Conservation (phyloP, 1,140 invertebrate species). For the Stegodyphus mimosarum region DNA sequence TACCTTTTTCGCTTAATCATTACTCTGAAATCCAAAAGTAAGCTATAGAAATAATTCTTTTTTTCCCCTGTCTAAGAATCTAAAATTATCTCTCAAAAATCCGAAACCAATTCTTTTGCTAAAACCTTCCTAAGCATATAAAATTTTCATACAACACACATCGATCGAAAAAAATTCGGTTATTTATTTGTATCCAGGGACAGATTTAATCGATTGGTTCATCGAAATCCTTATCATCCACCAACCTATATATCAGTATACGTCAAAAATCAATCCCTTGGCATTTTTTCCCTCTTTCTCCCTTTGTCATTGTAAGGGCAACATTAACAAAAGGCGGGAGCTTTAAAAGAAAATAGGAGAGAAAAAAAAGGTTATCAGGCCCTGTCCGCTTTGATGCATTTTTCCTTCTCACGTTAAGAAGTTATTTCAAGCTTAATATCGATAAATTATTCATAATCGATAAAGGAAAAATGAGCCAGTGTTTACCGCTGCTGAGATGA, state of each 20-base stretch:
- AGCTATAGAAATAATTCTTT: neutral
- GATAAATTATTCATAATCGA: constrained; percentile 48
- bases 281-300: neutral
- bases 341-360: neutral
- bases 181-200: constrained; percentile 49
- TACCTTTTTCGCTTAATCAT: no score
- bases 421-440: constrained; percentile 45
- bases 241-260: constrained; percentile 27
- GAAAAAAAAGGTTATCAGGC: constrained; percentile 2
- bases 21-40: no score
- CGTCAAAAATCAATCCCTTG: constrained; percentile 15
- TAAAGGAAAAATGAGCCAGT: constrained; percentile 27
- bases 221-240: constrained; percentile 44
- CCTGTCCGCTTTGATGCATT: neutral
- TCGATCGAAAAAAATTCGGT: constrained; percentile 23
- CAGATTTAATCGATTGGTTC: constrained; percentile 52
- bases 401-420: neutral
- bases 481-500: neutral
- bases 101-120: neutral
- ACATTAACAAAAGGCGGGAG: constrained; percentile 24
- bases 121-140: constrained; percentile 8
- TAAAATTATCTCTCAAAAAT: neutral
- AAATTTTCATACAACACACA: constrained; percentile 14
- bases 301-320: constrained; percentile 35
- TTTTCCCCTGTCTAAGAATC: neutral